Evolutionary conservation across 2,113 vertebrate genomes (phyloP), one percentile per base, ranked within the genome.

Genomic region (Forbesichthys papilliferus): DNA sequence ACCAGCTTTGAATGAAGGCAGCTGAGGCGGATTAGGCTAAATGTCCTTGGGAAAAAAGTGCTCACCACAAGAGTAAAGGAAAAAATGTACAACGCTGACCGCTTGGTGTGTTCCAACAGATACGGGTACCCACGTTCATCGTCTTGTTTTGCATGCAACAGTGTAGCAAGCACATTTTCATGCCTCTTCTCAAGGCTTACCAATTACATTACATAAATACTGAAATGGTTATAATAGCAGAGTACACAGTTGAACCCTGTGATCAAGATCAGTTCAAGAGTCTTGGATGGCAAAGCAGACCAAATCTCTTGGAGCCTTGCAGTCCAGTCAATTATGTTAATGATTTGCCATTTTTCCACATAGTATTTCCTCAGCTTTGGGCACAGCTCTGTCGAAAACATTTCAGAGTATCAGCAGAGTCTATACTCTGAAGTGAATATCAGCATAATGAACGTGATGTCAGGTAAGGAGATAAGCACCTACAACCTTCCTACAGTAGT

Each of bases 11-110:
- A 94, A 79, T 79, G 83, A 83, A 92, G 84, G 79, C 92, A 93
- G 89, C 91, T 93, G 91, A 92, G 81, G 78, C 68, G 90, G 89
- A 92, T 94, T 93, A 92, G 78, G 69, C 69, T 69, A 88, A 91
- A 91, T 87, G 84, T 90, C 90, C 86, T 92, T 91, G 90, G 90
- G 91, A 90, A 89, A 74, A 91, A 90, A 83, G 73, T 49, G 77
- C 81, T 88, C 86, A 91, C 90, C 84, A 78, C 89, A 90, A 92
- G 83, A 90, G 79, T 76, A 34, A 73, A 84, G 87, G 87, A 84
- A 89, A 88, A 87, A 86, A 86, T 83, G 63, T 73, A 87, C 74
- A 90, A 90, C 86, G 88, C 84, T 89, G 89, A 90, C 91, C 88
- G 86, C 89, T 91, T 60, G 80, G 71, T 86, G 83, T 82, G 79